These are phyloP conservation scores for Pelobates cultripes DNA, from an alignment of 2,797 vertebrate genomes.

Conservation along the genomic window DNA sequence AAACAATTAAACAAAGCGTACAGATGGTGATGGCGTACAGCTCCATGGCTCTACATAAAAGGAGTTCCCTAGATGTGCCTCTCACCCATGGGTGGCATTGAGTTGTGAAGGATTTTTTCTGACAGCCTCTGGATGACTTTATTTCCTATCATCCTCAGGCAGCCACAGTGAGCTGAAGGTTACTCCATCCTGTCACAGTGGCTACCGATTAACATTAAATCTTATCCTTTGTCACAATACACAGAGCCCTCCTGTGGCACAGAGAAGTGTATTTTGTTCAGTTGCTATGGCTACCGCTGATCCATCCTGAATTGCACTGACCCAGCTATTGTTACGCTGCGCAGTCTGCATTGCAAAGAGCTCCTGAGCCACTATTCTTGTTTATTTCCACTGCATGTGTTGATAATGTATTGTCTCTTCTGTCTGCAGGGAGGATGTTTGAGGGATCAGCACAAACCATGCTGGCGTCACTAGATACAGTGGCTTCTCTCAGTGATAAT, in stretches of 20 bases:
- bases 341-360: background rate
- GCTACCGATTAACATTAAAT: background rate
- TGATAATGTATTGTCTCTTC: background rate
- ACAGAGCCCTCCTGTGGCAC: background rate
- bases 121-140: no score
- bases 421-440: slow-evolving; percentile 87
- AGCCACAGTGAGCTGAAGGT: no score
- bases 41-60: no score
- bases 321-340: background rate
- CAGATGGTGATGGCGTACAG: no score
- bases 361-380: background rate
- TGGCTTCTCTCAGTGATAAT: slow-evolving; percentile 81
- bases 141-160: no score
- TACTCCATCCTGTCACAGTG: no score
- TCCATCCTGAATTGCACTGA: slow-evolving; percentile 12
- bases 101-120: no score
- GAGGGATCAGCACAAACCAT: slow-evolving; percentile 90
- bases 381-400: background rate
- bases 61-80: no score
- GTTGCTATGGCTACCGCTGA: slow-evolving; percentile 37
- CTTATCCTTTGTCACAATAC: background rate
- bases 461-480: slow-evolving; percentile 91
- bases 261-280: background rate
- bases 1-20: no score
- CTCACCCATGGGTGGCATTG: no score